Evolutionary conservation across 1,140 invertebrate species (phyloP).

Genomic region (Trichonephila clavata): DNA sequence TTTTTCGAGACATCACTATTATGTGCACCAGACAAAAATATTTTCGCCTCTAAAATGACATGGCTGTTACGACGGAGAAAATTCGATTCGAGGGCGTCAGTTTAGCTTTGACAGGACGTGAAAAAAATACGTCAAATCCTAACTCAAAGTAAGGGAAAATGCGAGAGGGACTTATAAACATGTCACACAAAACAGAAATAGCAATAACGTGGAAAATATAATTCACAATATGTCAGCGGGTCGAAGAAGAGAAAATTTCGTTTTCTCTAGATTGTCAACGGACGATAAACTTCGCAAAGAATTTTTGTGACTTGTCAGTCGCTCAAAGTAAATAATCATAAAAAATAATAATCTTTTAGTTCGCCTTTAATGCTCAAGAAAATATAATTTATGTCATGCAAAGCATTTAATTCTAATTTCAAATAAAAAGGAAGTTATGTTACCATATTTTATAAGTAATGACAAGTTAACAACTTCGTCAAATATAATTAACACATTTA

Average conservation of each 20-base stretch:
- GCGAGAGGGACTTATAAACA: not conserved
- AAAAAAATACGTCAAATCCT: not conserved
- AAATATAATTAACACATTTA: too few relatives aligned
- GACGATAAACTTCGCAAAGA: not conserved
- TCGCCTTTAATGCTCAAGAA: not conserved
- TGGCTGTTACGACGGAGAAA: not conserved
- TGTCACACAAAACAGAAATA: not conserved
- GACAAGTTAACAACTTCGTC: not conserved
- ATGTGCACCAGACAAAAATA: too few relatives aligned
- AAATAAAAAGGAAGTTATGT: not conserved
- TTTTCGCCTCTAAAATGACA: not conserved
- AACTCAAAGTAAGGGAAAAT: not conserved
- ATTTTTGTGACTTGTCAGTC: slow-evolving; percentile 12
- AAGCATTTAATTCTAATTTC: too few relatives aligned
- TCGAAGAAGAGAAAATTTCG: not conserved
- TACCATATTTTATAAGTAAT: not conserved
- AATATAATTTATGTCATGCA: not conserved
- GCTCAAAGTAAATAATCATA: not conserved
- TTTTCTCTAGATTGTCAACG: not conserved
- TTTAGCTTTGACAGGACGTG: not conserved
- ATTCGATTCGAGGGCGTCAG: not conserved
- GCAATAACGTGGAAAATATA: not conserved
- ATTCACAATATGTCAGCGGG: not conserved
- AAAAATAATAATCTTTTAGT: not conserved
- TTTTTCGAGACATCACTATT: too few relatives aligned